Evolutionary conservation across 2,888 invertebrate species (phyloP).

Genomic region (Meganola albula): DNA sequence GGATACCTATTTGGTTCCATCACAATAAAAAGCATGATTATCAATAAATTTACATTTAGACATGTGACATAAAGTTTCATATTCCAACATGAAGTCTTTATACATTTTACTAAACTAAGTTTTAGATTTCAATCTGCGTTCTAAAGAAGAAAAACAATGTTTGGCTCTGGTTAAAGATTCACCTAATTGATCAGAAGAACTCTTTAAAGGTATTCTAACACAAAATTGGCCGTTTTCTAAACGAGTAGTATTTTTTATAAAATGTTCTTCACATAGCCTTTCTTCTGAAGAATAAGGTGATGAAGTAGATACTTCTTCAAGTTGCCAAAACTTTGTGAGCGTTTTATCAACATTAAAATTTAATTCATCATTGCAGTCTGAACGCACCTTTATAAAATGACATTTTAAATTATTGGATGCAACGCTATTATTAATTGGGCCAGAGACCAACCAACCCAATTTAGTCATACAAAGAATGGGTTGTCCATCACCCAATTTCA

Average conservation of each 20-base stretch:
- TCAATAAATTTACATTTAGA: not conserved
- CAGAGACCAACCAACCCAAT: too few relatives aligned
- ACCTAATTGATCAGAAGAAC: slow-evolving; percentile 11
- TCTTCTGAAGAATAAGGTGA: not conserved
- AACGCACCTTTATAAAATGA: too few relatives aligned
- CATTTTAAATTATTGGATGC: too few relatives aligned
- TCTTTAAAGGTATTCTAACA: slow-evolving; percentile 13
- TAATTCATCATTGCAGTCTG: too few relatives aligned
- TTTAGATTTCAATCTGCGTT: slow-evolving; percentile 4
- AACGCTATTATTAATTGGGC: too few relatives aligned
- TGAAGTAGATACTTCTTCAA: slow-evolving; percentile 6
- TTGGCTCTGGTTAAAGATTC: slow-evolving; percentile 21
- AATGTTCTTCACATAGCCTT: slow-evolving; percentile 19
- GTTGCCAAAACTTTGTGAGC: slow-evolving; percentile 9
- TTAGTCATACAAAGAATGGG: too few relatives aligned
- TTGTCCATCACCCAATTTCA: too few relatives aligned
- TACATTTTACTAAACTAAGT: slow-evolving; percentile 4
- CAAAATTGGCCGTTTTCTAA: slow-evolving; percentile 15
- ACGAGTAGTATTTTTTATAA: slow-evolving; percentile 12
- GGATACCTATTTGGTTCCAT: too few relatives aligned
- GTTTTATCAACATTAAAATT: too few relatives aligned
- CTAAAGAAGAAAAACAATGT: slow-evolving; percentile 3
- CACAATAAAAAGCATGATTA: slow-evolving; percentile 23
- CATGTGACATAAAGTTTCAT: slow-evolving; percentile 1
- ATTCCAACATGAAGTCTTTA: slow-evolving; percentile 5